Evolutionary conservation across 2,113 vertebrate species (phyloP).

Genomic region (Nettapus auritus): DNA sequence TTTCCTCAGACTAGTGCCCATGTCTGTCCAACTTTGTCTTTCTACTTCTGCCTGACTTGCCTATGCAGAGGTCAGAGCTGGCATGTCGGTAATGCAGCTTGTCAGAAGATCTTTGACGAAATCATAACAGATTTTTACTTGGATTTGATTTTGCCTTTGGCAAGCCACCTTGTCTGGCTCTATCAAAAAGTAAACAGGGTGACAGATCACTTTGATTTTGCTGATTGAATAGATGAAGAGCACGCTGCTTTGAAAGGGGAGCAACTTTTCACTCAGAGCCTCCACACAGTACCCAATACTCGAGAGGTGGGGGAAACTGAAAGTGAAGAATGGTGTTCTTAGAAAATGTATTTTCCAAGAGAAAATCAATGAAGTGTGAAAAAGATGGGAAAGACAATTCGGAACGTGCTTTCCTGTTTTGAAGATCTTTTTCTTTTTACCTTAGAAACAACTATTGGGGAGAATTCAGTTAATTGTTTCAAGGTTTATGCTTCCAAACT

Average conservation of each 20-base stretch:
- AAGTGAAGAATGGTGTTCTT: not conserved
- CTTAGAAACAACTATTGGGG: not conserved
- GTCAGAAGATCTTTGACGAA: not conserved
- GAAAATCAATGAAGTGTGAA: not conserved
- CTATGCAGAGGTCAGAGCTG: not conserved
- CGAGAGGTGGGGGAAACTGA: not conserved
- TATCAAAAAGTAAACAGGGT: not conserved
- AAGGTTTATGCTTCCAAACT: not conserved
- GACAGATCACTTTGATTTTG: not conserved
- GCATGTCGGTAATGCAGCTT: rapidly evolving
- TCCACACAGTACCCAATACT: not conserved
- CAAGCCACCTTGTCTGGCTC: not conserved
- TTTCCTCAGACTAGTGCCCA: not conserved
- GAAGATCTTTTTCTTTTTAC: not conserved
- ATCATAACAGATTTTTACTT: not conserved
- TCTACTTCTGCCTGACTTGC: not conserved
- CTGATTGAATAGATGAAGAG: not conserved
- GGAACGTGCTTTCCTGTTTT: not conserved
- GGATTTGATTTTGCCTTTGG: not conserved
- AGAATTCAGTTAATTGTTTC: not conserved
- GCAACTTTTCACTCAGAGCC: not conserved
- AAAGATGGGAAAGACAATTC: not conserved
- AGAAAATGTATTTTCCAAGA: not conserved
- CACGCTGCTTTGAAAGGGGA: not conserved
- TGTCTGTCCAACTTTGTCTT: not conserved